phyloP scores from a whole-genome alignment of 2,888 invertebrate species.

The Agrochola macilenta region DNA sequence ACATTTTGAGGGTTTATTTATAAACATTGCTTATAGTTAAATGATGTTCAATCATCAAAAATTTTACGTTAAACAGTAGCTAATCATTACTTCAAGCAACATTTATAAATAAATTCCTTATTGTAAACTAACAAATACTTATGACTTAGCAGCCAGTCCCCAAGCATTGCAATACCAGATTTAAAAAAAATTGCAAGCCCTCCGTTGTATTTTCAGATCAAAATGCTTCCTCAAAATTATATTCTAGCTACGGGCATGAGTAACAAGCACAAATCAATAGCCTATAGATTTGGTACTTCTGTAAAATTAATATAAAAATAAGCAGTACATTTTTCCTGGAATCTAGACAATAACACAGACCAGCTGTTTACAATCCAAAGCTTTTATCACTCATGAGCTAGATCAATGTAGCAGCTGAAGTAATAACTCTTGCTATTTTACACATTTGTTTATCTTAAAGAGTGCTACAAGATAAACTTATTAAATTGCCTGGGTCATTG shows the following conservation, averaged over 20 bases:
- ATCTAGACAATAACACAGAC: constrained; percentile 13
- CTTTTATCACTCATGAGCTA: constrained; percentile 12
- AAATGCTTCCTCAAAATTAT: background rate
- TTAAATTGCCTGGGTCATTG: background rate
- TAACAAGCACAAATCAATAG: background rate
- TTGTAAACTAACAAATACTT: too few species aligned
- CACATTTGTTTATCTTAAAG: constrained; percentile 2
- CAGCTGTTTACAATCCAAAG: constrained; percentile 34
- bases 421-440: constrained; percentile 37
- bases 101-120: too few species aligned
- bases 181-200: too few species aligned
- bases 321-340: background rate
- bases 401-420: constrained; percentile 8
- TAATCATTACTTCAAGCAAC: too few species aligned
- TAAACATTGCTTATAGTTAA: too few species aligned
- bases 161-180: too few species aligned
- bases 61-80: too few species aligned
- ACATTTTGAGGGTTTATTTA: too few species aligned
- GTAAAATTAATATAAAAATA: constrained; percentile 1
- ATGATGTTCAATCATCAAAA: too few species aligned
- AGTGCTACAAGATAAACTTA: constrained; percentile 13
- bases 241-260: background rate
- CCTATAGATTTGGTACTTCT: background rate
- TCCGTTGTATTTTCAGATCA: background rate
- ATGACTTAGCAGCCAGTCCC: too few species aligned